Base-by-base conservation (phyloP, 1,140 invertebrate genomes). In the Branchinecta lindahli region DNA sequence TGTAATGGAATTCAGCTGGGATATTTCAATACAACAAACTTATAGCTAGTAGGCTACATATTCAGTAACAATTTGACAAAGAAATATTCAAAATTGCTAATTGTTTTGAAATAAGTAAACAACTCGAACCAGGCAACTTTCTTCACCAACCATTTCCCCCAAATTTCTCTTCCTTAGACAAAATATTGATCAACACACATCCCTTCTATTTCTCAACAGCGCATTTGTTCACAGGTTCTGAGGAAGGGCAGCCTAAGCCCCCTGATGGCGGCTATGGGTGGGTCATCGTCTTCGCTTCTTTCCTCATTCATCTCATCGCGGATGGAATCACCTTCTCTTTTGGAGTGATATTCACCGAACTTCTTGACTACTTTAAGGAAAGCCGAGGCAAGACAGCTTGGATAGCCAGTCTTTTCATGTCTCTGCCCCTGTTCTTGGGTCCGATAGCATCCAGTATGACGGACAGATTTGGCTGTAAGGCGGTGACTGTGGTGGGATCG, bases 291-390 rank as follows among this genome's bases (percentile, higher is more conserved):
- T 77, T 87, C 6, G 85, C 91, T 0, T 88, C 91, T 0, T 94
- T 96, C 75, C 83, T 94, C 79, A 88, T 92, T 68, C 94, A 94
- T 77, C 81, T 95, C 33, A 94, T 96, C 73, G 91, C 92, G n/a
- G 94, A 97, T 78, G 94, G 94, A 0, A 87, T 96, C 9, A 91
- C 91, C 45, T 94, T 95, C 76, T 93, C 92, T 0, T 95, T 96
- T 77, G 94, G 94, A 0, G 79, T 96, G 0, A 83, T 96, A 15
- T 92, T 91, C 75, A 87, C 88, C 0, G 87, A 95, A 75, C 89
- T 97, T 75, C 79, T 92, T n/a, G 81, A 87, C 7, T 86, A 94
- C 75, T 97, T 95, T 77, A 81, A 84, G 8, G 87, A 88, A 52
- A 79, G 77, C 66, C 90, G 90, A 74, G 85, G 88, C n/a, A 90